Evolutionary conservation across 2,113 vertebrate species (phyloP).

Genomic region (Pungitius pungitius): DNA sequence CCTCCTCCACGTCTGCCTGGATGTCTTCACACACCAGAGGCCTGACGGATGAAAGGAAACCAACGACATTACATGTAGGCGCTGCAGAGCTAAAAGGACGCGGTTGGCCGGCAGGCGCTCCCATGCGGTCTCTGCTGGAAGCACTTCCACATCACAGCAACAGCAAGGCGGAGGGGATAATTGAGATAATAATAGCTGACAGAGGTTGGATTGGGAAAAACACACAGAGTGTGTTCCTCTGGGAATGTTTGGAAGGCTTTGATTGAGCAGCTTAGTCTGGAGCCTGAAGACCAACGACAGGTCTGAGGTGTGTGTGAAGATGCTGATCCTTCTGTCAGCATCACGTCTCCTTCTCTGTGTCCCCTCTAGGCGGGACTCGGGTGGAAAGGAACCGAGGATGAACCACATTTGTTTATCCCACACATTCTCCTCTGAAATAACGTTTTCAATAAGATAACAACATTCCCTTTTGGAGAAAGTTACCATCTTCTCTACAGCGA

Average conservation of each 20-base stretch:
- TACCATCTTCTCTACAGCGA: constrained; percentile 25
- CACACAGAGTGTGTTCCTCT: constrained; percentile 13
- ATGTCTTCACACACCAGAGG: constrained; percentile 76
- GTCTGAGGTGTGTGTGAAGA: neutral
- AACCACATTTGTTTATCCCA: constrained; percentile 12
- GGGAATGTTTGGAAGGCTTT: constrained; percentile 36
- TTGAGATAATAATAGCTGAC: constrained; percentile 48
- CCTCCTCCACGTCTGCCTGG: constrained; percentile 71
- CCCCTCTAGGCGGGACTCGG: neutral
- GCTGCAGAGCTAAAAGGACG: neutral
- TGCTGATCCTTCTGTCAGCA: too few relatives aligned
- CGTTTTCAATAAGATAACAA: neutral
- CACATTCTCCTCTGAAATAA: neutral
- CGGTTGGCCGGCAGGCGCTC: constrained; percentile 28
- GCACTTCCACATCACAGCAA: constrained; percentile 7
- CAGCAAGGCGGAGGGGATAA: constrained; percentile 36
- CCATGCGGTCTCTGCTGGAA: constrained; percentile 26
- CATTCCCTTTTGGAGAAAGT: constrained; percentile 9
- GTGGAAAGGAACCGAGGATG: neutral
- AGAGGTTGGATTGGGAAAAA: constrained; percentile 36
- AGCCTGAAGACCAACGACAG: neutral
- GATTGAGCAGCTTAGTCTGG: constrained; percentile 4
- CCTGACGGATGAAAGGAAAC: constrained; percentile 61
- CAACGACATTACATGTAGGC: neutral
- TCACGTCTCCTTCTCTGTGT: neutral